phyloP scores from a whole-genome alignment of 2,113 vertebrate genomes.

The Myrmecophaga tridactyla region DNA sequence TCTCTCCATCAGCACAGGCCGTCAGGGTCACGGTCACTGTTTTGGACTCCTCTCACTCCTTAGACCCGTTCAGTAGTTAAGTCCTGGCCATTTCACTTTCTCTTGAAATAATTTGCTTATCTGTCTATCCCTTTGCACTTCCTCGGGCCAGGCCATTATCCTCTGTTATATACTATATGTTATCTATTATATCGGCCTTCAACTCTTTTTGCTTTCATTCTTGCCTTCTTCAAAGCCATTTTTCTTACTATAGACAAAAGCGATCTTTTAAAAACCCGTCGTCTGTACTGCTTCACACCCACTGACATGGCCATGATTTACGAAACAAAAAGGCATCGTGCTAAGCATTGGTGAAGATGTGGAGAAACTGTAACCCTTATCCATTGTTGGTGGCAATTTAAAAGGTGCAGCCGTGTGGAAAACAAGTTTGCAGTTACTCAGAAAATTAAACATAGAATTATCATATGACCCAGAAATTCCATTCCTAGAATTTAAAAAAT shows the following conservation, averaged over 20 bases:
- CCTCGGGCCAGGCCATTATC: neutral
- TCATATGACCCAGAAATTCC: no score
- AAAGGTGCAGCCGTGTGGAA: no score
- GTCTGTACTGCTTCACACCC: no score
- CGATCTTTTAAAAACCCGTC: neutral
- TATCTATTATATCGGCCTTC: neutral
- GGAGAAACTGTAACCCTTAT: no score
- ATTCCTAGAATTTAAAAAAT: no score
- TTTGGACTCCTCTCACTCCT: neutral
- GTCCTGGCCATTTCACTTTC: neutral
- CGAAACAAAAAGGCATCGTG: no score
- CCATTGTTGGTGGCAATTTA: no score
- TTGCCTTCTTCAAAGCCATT: neutral
- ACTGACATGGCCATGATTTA: no score
- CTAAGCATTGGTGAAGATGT: no score
- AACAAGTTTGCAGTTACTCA: no score
- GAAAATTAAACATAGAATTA: no score
- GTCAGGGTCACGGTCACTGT: neutral
- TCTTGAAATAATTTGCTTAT: neutral
- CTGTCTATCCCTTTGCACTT: neutral
- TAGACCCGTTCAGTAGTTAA: neutral
- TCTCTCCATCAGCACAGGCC: neutral
- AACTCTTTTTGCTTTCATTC: neutral
- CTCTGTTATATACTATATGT: no score
- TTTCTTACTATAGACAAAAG: neutral